These are phyloP conservation scores for Hypena proboscidalis DNA, from an alignment of 2,888 invertebrate genomes.

Conservation along the genomic window DNA sequence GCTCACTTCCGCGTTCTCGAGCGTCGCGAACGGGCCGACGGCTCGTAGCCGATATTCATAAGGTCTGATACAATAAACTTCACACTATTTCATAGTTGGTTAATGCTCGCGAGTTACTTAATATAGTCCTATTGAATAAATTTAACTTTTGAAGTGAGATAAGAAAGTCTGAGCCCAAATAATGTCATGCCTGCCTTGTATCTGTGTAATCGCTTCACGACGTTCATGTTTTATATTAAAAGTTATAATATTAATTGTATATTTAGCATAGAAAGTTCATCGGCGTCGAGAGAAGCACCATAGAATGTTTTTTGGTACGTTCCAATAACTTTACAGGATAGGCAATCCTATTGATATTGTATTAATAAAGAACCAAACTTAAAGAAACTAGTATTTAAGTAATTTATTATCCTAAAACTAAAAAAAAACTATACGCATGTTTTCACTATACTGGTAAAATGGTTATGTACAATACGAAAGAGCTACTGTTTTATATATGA, in stretches of 20 bases:
- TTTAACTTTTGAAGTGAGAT: conserved; percentile 60
- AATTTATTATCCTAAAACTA: conserved; percentile 86
- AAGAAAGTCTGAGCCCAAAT: conserved; percentile 64
- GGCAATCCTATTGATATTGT: conserved; percentile 85
- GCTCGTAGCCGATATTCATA: conserved; percentile 23
- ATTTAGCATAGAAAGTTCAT: conserved; percentile 84
- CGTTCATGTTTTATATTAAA: conserved; percentile 69
- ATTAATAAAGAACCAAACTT: conserved; percentile 86
- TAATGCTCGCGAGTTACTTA: conserved; percentile 34
- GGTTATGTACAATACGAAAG: conserved; percentile 85
- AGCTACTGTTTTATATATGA: conserved; percentile 86
- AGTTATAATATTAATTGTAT: conserved; percentile 65
- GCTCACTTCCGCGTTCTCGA: conserved; percentile 54
- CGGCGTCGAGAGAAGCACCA: conserved; percentile 79
- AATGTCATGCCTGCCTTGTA: conserved; percentile 76
- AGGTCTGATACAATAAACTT: neutral
- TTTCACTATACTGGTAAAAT: conserved; percentile 86
- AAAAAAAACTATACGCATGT: conserved; percentile 84
- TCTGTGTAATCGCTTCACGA: conserved; percentile 76
- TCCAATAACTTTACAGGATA: conserved; percentile 81
- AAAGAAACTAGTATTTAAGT: conserved; percentile 84
- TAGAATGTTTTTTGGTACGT: conserved; percentile 79
- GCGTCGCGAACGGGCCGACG: conserved; percentile 34
- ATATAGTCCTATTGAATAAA: conserved; percentile 33
- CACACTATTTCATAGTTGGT: conserved; percentile 23